Base-by-base conservation (phyloP, 2,797 vertebrate genomes). In the Iguana delicatissima region DNA sequence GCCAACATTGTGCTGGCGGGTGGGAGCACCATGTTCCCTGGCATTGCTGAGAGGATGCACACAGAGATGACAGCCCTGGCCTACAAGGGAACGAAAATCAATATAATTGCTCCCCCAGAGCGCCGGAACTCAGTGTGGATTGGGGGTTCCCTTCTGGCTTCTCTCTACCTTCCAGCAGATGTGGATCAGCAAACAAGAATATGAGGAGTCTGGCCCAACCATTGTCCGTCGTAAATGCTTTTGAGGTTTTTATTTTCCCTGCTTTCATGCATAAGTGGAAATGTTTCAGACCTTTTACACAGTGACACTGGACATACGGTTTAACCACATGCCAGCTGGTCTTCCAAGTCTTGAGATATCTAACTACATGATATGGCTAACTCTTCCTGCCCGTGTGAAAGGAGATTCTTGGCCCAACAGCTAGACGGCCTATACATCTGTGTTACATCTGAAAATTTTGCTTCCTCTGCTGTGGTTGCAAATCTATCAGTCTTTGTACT, bases 161-260 rank as follows among this genome's bases (percentile, higher is more conserved):
- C 67, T 69, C 67, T 69, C 97, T 85, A 97, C 96, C 2, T 97
- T 97, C 95, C 97, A 97, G 94, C 96, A 97, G 87, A 97, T 96
- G 96, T 97, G 97, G 96, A 97, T 97, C 93, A 97, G 96, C 94
- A 97, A 96, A 89, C 96, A 96, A 83, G 97, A 97, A n/a, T 97
- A 97, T 0, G 96, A 97, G 0, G 97, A 97, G 83, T 97, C 96
- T 0, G 96, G 97, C 2, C 97, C 97, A 3, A 96, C 95, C 91
- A 95, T 96, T 0, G 94, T 96, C 1, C 95, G 94, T 3, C 92
- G 92, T 35, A 97, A 97, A 82, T 97, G 96, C 84, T 97, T 97
- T 94, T 97, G 93, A 96, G 76, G 79, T 72, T 3, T 74, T 90
- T 89, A 80, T 57, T 16, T 46, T 46, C 42, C 88, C 90, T n/a